These are phyloP conservation scores for Manduca sexta DNA, from an alignment of 1,140 invertebrate genomes.

Conservation along the genomic window DNA sequence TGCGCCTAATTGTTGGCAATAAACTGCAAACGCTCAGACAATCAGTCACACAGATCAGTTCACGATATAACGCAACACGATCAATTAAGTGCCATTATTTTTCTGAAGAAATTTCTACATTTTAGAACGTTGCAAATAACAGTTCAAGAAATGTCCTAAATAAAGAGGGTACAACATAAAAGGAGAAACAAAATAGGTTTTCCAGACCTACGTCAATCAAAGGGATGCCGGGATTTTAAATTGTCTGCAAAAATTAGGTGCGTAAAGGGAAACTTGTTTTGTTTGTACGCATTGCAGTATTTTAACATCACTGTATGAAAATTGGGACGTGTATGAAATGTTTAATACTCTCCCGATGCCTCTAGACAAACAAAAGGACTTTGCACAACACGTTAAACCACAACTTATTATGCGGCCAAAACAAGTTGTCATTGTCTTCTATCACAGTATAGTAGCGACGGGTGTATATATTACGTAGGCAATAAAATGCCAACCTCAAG, in stretches of 20 bases:
- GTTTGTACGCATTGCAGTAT: background rate
- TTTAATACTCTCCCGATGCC: conserved; percentile 16
- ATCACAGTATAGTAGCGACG: background rate
- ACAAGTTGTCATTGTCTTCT: conserved; percentile 24
- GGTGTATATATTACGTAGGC: background rate
- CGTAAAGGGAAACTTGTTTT: too few species aligned
- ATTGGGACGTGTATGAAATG: conserved; percentile 17
- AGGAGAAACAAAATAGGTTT: too few species aligned
- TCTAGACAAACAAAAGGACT: conserved; percentile 18
- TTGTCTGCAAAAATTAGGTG: too few species aligned
- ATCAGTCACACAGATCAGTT: conserved; percentile 1
- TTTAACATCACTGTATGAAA: background rate
- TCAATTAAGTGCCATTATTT: too few species aligned
- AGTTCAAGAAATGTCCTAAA: too few species aligned
- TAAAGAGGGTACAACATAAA: too few species aligned
- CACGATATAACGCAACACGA: too few species aligned
- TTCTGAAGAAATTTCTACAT: too few species aligned
- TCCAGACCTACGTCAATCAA: too few species aligned
- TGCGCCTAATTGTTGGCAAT: conserved; percentile 17
- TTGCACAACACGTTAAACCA: conserved; percentile 23
- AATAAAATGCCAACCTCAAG: conserved; percentile 35
- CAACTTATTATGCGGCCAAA: conserved; percentile 21
- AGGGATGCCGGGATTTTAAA: too few species aligned
- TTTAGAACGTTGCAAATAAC: too few species aligned
- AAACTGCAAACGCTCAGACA: conserved; percentile 11